These are phyloP conservation scores for Scaptomyza hsui DNA, from an alignment of 1,140 invertebrate species.

Conservation along the genomic window DNA sequence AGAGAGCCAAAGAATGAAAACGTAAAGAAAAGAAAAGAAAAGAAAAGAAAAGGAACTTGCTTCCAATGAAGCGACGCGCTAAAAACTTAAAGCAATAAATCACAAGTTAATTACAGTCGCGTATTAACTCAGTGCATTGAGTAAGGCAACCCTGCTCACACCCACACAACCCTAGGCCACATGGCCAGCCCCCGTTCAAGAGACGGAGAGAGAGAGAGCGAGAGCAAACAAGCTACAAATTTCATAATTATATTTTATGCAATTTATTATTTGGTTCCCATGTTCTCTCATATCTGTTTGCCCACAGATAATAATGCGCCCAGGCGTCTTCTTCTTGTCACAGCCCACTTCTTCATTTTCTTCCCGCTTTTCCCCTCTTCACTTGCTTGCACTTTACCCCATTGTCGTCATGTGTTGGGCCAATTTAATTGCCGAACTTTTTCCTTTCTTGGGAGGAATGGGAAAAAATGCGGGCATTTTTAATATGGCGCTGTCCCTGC, in stretches of 20 bases:
- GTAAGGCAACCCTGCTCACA: conserved; percentile 7
- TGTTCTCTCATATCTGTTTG: conserved; percentile 82
- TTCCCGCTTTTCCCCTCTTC: not conserved
- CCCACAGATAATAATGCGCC: conserved; percentile 65
- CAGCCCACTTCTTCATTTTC: conserved; percentile 19
- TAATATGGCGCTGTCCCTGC: conserved; percentile 28
- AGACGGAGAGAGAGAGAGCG: not conserved
- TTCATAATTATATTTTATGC: conserved; percentile 83
- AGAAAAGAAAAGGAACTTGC: conserved; percentile 36
- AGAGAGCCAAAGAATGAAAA: conserved; percentile 29
- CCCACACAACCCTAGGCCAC: not conserved
- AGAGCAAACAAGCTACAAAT: conserved; percentile 65
- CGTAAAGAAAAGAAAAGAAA: conserved; percentile 19
- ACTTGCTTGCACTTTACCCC: conserved; percentile 28
- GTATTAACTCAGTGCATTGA: conserved; percentile 76
- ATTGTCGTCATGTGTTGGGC: conserved; percentile 65
- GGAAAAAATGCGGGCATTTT: conserved; percentile 59
- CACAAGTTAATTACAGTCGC: conserved; percentile 82
- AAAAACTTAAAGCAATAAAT: conserved; percentile 81
- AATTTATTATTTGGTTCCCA: conserved; percentile 77
- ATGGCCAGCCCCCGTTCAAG: conserved; percentile 7
- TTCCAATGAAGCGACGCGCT: conserved; percentile 69
- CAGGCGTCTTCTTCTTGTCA: conserved; percentile 50
- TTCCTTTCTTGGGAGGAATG: not conserved
- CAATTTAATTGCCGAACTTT: conserved; percentile 77